A percentile compares a stretch with the other conserved stretches of the same genome.
Evolutionary conservation across 2,797 vertebrate genomes (phyloP).

Genomic region (Alectoris magna): DNA sequence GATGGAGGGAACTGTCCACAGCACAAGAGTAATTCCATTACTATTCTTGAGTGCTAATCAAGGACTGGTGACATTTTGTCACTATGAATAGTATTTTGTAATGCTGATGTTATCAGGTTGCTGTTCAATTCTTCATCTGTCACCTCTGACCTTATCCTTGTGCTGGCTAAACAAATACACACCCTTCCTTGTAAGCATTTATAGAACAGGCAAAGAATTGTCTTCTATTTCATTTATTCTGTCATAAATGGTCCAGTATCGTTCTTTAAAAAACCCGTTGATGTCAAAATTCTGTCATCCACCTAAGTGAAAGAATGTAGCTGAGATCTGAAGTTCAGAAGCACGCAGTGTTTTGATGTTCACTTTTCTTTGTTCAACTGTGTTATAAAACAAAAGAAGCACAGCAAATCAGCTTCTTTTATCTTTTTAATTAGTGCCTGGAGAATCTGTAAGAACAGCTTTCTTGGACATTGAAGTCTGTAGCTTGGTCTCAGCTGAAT

Average conservation of each 20-base stretch:
- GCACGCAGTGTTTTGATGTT: background rate
- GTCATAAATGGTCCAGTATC: background rate
- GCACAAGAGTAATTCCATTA: background rate
- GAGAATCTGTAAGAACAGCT: background rate
- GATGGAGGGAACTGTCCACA: background rate
- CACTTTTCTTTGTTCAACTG: background rate
- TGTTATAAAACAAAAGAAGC: background rate
- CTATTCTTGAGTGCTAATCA: background rate
- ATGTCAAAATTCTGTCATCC: background rate
- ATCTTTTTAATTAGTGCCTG: background rate
- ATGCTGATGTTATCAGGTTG: background rate
- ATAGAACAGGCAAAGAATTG: background rate
- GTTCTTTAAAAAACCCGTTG: background rate
- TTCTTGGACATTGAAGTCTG: background rate
- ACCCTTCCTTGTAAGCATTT: background rate
- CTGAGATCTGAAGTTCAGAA: background rate
- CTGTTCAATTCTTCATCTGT: conserved; percentile 1
- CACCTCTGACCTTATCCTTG: background rate
- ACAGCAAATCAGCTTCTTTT: background rate
- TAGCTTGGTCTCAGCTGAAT: background rate
- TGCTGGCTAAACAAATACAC: conserved; percentile 8
- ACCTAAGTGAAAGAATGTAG: background rate
- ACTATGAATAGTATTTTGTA: background rate
- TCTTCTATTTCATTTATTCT: background rate
- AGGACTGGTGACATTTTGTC: background rate